These are phyloP conservation scores for Trachymyrmex septentrionalis DNA, from an alignment of 1,140 invertebrate species.

Conservation along the genomic window DNA sequence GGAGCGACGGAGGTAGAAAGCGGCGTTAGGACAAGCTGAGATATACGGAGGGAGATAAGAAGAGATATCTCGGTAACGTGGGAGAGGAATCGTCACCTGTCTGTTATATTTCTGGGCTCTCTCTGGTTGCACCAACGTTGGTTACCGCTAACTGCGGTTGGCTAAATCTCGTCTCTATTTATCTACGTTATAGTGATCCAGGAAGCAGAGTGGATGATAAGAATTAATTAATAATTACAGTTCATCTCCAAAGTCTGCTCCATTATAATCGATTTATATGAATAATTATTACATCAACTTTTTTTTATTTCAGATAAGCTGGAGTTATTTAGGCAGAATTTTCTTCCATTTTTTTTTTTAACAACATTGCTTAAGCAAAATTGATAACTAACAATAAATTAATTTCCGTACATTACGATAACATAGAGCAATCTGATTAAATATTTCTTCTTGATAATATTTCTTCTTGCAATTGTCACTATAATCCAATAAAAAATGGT, in stretches of 20 bases:
- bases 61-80: slow-evolving; percentile 1
- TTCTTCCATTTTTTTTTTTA: too few species aligned
- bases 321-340: neutral
- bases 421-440: neutral
- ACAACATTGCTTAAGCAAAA: neutral
- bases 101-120: slow-evolving; percentile 31
- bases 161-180: slow-evolving; percentile 3
- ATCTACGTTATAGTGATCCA: neutral
- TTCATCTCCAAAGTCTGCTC: neutral
- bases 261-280: neutral
- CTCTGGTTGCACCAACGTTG: slow-evolving; percentile 50
- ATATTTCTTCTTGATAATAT: neutral
- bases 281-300: neutral
- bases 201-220: neutral
- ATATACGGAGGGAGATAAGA: slow-evolving; percentile 17
- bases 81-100: slow-evolving; percentile 32
- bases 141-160: slow-evolving; percentile 28
- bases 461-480: neutral
- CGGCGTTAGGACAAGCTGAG: slow-evolving; percentile 8
- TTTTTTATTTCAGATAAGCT: neutral
- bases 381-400: neutral
- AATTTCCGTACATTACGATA: neutral
- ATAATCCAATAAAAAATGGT: neutral
- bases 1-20: slow-evolving; percentile 33
- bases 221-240: neutral